Conservation (phyloP, 2,113 vertebrate genomes). For the Hippocampus zosterae region DNA sequence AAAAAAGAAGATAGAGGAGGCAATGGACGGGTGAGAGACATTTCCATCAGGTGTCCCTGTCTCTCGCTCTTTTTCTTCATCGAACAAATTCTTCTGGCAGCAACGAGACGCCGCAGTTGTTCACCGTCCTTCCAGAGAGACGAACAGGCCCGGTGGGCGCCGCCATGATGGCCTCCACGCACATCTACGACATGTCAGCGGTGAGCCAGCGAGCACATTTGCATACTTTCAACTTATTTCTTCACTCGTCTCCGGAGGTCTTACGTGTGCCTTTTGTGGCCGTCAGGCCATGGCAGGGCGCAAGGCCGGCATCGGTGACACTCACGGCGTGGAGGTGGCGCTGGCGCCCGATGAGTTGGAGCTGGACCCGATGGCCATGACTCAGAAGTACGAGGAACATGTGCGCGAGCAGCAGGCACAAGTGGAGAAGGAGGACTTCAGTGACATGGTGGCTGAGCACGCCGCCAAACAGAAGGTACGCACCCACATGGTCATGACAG, state of each 20-base stretch:
- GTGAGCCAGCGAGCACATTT: slow-evolving; percentile 41
- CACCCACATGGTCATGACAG: background rate
- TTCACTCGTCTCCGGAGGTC: background rate
- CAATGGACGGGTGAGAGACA: slow-evolving; percentile 85
- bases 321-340: slow-evolving; percentile 85
- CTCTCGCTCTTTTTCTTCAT: background rate
- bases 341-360: slow-evolving; percentile 89
- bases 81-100: slow-evolving; percentile 47
- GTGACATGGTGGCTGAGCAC: slow-evolving; percentile 94
- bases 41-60: background rate
- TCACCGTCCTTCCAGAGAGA: slow-evolving; percentile 86
- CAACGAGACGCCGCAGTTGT: slow-evolving; percentile 88
- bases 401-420: slow-evolving; percentile 90
- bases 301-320: slow-evolving; percentile 75
- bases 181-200: slow-evolving; percentile 86
- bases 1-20: slow-evolving; percentile 94
- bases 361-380: slow-evolving; percentile 90
- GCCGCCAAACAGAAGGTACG: slow-evolving; percentile 91
- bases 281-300: slow-evolving; percentile 74
- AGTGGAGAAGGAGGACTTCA: slow-evolving; percentile 93
- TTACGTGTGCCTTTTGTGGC: background rate
- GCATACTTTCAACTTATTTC: background rate
- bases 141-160: slow-evolving; percentile 80
- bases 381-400: slow-evolving; percentile 89
- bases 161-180: slow-evolving; percentile 91